Evolutionary conservation across 2,113 vertebrate species (phyloP), one percentile per base, ranked within the genome.

Genomic region (Xenopus borealis): DNA sequence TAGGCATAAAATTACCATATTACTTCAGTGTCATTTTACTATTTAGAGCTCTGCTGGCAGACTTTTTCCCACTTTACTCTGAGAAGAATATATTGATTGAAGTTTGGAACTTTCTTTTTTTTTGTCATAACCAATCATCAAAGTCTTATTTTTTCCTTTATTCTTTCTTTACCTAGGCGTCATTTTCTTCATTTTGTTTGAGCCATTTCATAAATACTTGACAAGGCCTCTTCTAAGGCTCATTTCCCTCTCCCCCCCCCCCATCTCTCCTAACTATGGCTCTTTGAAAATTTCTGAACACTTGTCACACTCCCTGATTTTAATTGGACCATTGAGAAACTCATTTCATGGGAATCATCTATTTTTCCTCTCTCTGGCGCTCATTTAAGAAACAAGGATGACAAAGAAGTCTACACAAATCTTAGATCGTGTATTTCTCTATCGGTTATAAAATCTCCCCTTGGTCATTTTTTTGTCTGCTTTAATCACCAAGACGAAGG

Each of bases 401-500:
- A 76, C 6, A 67, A 2, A 79, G 47, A 68, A 11, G 44, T 78
- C 45, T 71, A n/a, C 33, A 64, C 63, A 19, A 63, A 65, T 58
- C 61, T 81, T 11, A 78, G 75, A 53, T 70, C 47, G 46, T 4
- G 17, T 47, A 12, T 0, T 75, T 27, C 27, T 65, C 78, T 1
- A 50, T 75, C 73, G 30, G 10, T 69, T 20, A 81, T 79, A 80
- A 67, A 68, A 27, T 1, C 14, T 69, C 47, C 68, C n/a, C 58
- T 69, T 62, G 73, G 66, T 76, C 73, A 62, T 69, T 55, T n/a
- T 55, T 64, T 52, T 14, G 1, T 27, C 23, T 3, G 23, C 50
- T 45, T 76, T 83, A 92, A 93, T 92, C 85, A 69, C 85, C 84
- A 87, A 89, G 88, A 84, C 40, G 14, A 18, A 27, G 23, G 9